These are phyloP conservation scores for Prionailurus viverrinus DNA, from an alignment of 2,113 vertebrate species.

Conservation along the genomic window DNA sequence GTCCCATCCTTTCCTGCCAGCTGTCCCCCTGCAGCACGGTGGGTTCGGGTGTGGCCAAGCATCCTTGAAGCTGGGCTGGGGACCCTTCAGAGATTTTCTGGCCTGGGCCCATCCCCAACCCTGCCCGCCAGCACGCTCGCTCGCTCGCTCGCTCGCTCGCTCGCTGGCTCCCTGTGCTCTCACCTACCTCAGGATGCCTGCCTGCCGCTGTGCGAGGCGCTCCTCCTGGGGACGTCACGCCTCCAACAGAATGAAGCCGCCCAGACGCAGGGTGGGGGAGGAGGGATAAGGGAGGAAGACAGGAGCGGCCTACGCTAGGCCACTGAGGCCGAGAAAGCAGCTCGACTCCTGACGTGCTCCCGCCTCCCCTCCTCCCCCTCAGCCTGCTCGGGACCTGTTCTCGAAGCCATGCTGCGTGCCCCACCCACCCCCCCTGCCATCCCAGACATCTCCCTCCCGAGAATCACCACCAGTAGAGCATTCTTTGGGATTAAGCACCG, in stretches of 20 bases:
- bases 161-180: neutral
- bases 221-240: neutral
- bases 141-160: neutral
- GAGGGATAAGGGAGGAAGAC: neutral
- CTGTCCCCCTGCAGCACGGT: neutral
- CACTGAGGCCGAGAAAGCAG: neutral
- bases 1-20: conserved; percentile 27
- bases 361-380: neutral
- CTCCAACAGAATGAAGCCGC: neutral
- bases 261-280: neutral
- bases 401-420: fast-evolving
- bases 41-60: neutral
- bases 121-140: neutral
- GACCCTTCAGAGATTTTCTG: neutral
- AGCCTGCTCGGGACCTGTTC: neutral
- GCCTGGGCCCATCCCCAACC: neutral
- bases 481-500: neutral
- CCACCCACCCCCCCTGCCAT: too few species aligned
- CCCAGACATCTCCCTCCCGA: neutral
- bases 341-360: neutral
- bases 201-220: neutral
- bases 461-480: neutral
- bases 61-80: neutral
- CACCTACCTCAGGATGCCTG: neutral
- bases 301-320: neutral